Conservation (phyloP, 2,888 invertebrate species). For the Yponomeuta evonymella region DNA sequence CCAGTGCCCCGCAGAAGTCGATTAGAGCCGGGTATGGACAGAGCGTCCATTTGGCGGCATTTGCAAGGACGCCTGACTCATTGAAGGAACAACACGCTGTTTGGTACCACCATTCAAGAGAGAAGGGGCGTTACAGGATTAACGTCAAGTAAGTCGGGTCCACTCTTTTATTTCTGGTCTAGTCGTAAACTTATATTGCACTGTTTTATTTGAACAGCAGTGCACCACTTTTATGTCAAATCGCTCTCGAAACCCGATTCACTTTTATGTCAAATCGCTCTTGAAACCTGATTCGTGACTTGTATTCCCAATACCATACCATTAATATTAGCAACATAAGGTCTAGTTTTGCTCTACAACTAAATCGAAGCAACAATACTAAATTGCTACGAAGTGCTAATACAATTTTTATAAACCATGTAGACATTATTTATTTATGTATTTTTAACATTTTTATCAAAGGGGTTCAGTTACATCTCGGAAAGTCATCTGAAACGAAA, state of each 20-base stretch:
- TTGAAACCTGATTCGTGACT: too few relatives aligned
- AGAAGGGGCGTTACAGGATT: slow-evolving; percentile 72
- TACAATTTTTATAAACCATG: too few relatives aligned
- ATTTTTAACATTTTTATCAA: too few relatives aligned
- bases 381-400: too few relatives aligned
- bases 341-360: too few relatives aligned
- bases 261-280: not conserved
- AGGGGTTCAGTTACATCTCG: too few relatives aligned
- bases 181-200: not conserved
- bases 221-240: too few relatives aligned
- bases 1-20: slow-evolving; percentile 72
- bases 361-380: too few relatives aligned
- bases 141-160: slow-evolving; percentile 67
- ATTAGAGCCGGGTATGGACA: slow-evolving; percentile 78
- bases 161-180: not conserved
- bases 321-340: too few relatives aligned
- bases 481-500: too few relatives aligned
- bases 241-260: not conserved
- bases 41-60: slow-evolving; percentile 77
- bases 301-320: too few relatives aligned
- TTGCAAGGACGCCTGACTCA: slow-evolving; percentile 68
- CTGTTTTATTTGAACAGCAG: slow-evolving; percentile 1
- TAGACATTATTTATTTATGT: too few relatives aligned
- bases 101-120: slow-evolving; percentile 74
- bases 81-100: slow-evolving; percentile 62